These are phyloP conservation scores for Pristionchus entomophagus DNA, from an alignment of 2,888 invertebrate species.

Conservation along the genomic window DNA sequence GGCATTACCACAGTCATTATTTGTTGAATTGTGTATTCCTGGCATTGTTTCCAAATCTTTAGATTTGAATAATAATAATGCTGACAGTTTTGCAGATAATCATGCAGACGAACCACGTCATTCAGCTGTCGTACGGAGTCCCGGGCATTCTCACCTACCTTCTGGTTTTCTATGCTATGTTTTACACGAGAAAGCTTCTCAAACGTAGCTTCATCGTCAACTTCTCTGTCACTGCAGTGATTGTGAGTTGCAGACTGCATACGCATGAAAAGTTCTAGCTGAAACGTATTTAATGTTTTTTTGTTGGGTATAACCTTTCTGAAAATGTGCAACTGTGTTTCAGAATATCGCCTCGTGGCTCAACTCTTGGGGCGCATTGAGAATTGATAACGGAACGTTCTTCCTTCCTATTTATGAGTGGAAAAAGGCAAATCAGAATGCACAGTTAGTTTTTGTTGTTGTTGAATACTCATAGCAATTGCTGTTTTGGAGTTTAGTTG, in stretches of 20 bases:
- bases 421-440: not conserved
- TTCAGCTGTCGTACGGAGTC: not conserved
- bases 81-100: too few relatives aligned
- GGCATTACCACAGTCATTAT: too few relatives aligned
- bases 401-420: not conserved
- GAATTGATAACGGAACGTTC: not conserved
- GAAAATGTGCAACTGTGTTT: not conserved
- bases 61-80: too few relatives aligned
- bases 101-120: not conserved
- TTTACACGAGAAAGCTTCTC: not conserved
- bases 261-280: too few relatives aligned
- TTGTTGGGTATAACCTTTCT: too few relatives aligned
- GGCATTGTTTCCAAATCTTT: too few relatives aligned
- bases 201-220: not conserved
- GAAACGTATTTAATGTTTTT: too few relatives aligned
- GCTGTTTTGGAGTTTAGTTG: too few relatives aligned
- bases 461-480: not conserved
- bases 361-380: not conserved
- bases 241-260: not conserved
- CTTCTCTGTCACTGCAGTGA: not conserved
- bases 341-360: not conserved
- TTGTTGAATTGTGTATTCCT: too few relatives aligned
- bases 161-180: not conserved
- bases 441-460: not conserved
- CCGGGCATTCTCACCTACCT: not conserved